Evolutionary conservation across 2,113 vertebrate genomes (phyloP), one percentile per base, ranked within the genome.

Genomic region (Capricornis sumatraensis): DNA sequence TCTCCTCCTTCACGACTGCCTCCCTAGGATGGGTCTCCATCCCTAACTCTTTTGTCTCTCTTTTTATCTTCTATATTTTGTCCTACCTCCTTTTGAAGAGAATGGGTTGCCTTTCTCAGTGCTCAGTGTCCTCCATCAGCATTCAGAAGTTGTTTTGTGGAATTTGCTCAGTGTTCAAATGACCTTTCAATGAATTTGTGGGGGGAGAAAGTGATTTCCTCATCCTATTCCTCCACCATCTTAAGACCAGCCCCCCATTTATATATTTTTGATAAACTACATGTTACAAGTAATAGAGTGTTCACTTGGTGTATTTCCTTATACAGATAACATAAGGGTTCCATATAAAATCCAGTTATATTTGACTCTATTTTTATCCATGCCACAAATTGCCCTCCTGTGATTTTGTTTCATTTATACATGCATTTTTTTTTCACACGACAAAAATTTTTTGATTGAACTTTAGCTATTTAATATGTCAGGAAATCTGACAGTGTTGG

Each of bases 331-430:
- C 94, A 89, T 95, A 89, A 74, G 33, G 13, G 0, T 27, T 94
- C 13, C 19, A 40, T 52, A 67, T 17, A 55, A 8, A 95, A 87
- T 47, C 19, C 15, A 83, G 58, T 7, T 92, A 5, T 36, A n/a
- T 76, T 28, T 78, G 71, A 89, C 71, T 93, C 67, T n/a, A 67
- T 57, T 85, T 79, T 79, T 57, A 45, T 92, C n/a, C 10, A 74
- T 76, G 33, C 67, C 33, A 64, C 87, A 86, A 57, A 62, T 17
- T 30, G 3, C 5, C 15, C 7, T 52, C 3, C 33, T 74, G 89
- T 2, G 0, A 36, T 82, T 94, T 89, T 57, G 15, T 92, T 95
- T 43, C 9, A 52, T 36, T 85, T 71, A 89, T 9, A 8, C 17
- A 23, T 28, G 4, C 1, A 45, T 45, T 53, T 83, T 28, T 33